Evolutionary conservation across 2,888 invertebrate species (phyloP).

Genomic region (Ornithoptera alexandrae): DNA sequence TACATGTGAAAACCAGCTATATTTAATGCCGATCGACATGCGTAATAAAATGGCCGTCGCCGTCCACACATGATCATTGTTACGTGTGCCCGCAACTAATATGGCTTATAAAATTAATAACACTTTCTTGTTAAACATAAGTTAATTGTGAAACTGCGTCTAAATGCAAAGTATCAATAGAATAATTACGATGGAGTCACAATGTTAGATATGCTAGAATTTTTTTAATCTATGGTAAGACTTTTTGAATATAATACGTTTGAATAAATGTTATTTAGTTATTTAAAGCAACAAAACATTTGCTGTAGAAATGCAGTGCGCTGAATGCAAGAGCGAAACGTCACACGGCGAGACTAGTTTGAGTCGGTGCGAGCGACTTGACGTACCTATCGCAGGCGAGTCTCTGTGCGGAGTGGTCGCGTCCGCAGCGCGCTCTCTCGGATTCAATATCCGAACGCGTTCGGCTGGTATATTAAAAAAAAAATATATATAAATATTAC

Average conservation of each 20-base stretch:
- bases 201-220: neutral
- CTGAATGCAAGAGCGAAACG: slow-evolving; percentile 31
- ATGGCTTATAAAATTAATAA: slow-evolving; percentile 10
- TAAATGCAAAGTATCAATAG: too few relatives aligned
- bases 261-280: slow-evolving; percentile 21
- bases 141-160: neutral
- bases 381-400: slow-evolving; percentile 37
- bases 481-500: neutral
- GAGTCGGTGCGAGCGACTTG: slow-evolving; percentile 33
- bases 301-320: slow-evolving; percentile 33
- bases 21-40: slow-evolving; percentile 24
- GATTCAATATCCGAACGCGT: slow-evolving; percentile 38
- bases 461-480: slow-evolving; percentile 34
- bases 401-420: slow-evolving; percentile 37
- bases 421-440: slow-evolving; percentile 30
- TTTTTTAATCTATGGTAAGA: neutral
- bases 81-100: slow-evolving; percentile 24
- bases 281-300: slow-evolving; percentile 27
- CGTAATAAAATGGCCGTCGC: slow-evolving; percentile 29
- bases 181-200: neutral
- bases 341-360: slow-evolving; percentile 34
- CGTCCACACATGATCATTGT: slow-evolving; percentile 22
- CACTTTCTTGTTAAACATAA: neutral
- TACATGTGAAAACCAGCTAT: slow-evolving; percentile 15
- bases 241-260: slow-evolving; percentile 12